A percentile compares a stretch with the other conserved stretches of the same genome.
phyloP scores from a whole-genome alignment of 2,797 vertebrate species.

The Stomatorhinus walkeri region DNA sequence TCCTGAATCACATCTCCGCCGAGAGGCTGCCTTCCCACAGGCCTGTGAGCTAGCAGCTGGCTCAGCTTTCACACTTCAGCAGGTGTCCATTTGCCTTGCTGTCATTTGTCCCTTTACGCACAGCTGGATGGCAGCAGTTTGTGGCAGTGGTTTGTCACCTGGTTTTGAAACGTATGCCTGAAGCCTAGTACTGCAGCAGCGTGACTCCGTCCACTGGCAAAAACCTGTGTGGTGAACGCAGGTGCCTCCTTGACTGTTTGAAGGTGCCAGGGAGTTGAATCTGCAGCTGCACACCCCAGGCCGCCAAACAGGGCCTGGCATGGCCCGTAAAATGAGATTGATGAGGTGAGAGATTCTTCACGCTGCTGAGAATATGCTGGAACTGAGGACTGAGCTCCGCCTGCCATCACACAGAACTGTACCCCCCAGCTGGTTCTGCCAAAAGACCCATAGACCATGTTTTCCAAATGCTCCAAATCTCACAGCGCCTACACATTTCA shows the following conservation, averaged over 20 bases:
- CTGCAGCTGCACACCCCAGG: not conserved
- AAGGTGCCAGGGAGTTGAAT: not conserved
- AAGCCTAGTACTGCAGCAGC: not conserved
- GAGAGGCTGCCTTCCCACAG: not conserved
- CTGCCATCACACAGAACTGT: not conserved
- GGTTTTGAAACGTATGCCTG: not conserved
- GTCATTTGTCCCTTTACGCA: not conserved
- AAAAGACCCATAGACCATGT: not conserved
- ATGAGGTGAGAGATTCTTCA: constrained; percentile 17
- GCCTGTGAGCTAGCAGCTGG: not conserved
- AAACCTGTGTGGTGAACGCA: not conserved
- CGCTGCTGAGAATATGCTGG: not conserved
- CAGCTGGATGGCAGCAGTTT: not conserved
- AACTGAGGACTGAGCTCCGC: not conserved
- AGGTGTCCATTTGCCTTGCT: not conserved
- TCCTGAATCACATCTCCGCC: not conserved
- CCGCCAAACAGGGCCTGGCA: not conserved
- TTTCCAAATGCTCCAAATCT: constrained; percentile 1
- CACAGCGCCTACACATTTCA: not conserved
- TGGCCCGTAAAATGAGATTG: not conserved
- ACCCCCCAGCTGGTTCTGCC: not conserved
- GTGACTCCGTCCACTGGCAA: not conserved
- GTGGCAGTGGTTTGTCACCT: not conserved
- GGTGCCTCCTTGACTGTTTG: not conserved
- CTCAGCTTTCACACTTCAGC: not conserved